Conservation (phyloP, 2,797 vertebrate genomes). For the Perodicticus potto region DNA sequence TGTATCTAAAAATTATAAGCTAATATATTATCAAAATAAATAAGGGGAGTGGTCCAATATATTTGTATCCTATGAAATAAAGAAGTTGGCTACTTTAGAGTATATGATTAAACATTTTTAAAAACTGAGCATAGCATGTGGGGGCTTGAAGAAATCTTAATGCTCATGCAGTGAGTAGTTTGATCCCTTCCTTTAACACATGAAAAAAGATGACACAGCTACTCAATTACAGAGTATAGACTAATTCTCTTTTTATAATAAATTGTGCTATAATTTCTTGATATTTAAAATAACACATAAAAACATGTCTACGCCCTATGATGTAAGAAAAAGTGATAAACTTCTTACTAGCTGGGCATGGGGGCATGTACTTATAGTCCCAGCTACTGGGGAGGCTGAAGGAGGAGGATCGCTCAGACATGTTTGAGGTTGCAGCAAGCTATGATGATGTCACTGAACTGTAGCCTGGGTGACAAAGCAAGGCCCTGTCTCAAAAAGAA, state of each 20-base stretch:
- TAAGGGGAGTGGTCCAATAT: background rate
- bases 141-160: background rate
- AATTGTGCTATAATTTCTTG: background rate
- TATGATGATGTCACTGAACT: too few species aligned
- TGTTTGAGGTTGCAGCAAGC: background rate
- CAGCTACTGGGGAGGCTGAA: background rate
- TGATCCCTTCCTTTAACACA: background rate
- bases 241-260: background rate
- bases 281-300: slow-evolving; percentile 49
- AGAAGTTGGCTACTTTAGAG: background rate
- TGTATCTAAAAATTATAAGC: background rate
- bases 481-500: background rate
- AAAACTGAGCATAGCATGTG: background rate
- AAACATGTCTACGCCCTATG: background rate
- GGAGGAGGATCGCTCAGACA: background rate
- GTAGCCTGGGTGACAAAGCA: background rate
- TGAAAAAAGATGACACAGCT: background rate
- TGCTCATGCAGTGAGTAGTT: background rate
- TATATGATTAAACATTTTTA: background rate
- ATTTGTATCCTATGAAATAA: background rate
- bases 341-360: background rate
- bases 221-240: background rate
- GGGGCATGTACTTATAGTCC: background rate
- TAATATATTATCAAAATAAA: slow-evolving; percentile 26
- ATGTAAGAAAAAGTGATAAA: slow-evolving; percentile 1